Evolutionary conservation across 2,113 vertebrate genomes (phyloP), one percentile per base, ranked within the genome.

Genomic region (Cathartes aura): DNA sequence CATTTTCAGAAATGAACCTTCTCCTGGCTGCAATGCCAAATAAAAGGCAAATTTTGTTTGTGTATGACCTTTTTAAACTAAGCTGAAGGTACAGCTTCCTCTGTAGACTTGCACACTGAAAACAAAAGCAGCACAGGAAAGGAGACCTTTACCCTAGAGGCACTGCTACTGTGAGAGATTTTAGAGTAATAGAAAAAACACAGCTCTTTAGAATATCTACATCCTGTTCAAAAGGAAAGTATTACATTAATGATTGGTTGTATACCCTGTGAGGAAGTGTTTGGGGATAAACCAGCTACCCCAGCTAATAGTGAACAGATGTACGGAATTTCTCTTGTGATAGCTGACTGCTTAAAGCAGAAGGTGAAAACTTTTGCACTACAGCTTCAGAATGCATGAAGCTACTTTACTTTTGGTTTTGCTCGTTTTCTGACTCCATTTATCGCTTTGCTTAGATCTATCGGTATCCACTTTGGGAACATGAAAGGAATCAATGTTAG

Each of bases 221-320:
- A 2, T 92, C 43, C 43, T 73, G 21, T 85, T 88, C 71, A 79
- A 92, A 95, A 81, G 21, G 62, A 92, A 92, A 89, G 14, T 73
- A 87, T 82, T 84, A 92, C 3, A 4, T 60, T 94, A 93, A 91
- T 86, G 63, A 71, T 71, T 0, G 5, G 66, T 59, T 91, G 36
- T 80, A 67, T 72, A 88, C 20, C 21, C 63, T 83, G 22, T 90
- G 60, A 95, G 81, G 71, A 92, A 84, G 50, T 92, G 70, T 94
- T 79, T 82, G 12, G 32, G 80, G 34, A 82, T 80, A 91, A 95
- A 92, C 21, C 42, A 93, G 36, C 27, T 94, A 93, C 50, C 53
- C 52, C 85, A 93, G 66, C 11, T 92, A 93, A 95, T 45, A 83
- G 38, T n/a, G 53, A 94, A 91, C 68, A 85, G 60, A 82, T 85